Evolutionary conservation across 2,797 vertebrate genomes (phyloP).

Genomic region (Lacerta agilis): DNA sequence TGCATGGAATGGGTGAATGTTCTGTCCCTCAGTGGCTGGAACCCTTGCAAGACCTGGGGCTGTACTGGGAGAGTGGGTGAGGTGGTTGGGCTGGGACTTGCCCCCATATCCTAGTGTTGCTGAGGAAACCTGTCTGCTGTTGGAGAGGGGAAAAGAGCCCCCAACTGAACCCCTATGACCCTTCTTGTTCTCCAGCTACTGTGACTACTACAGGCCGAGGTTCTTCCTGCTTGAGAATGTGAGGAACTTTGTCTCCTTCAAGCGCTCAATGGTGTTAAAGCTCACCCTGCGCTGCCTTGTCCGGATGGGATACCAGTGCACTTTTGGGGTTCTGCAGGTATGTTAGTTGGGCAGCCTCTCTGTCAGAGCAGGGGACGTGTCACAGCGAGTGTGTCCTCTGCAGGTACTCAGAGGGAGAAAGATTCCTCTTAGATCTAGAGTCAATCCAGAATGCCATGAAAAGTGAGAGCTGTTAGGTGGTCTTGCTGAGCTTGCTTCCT

Average conservation of each 20-base stretch:
- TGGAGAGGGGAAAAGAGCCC: background rate
- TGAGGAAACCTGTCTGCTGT: background rate
- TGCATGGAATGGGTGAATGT: background rate
- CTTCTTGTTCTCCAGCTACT: slow-evolving; percentile 83
- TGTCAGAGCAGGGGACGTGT: background rate
- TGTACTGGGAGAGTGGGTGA: background rate
- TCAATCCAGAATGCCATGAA: background rate
- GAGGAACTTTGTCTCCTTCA: slow-evolving; percentile 97
- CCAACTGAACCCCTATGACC: background rate
- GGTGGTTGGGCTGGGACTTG: background rate
- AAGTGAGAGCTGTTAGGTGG: background rate
- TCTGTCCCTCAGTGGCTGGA: background rate
- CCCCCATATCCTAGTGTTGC: background rate
- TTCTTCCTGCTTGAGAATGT: slow-evolving; percentile 97
- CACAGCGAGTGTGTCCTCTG: background rate
- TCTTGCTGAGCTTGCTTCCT: background rate
- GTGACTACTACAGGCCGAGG: slow-evolving; percentile 95
- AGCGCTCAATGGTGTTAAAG: slow-evolving; percentile 96
- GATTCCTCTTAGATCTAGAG: background rate
- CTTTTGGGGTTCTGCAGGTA: slow-evolving; percentile 96
- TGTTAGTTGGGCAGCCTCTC: background rate
- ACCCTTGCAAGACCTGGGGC: background rate
- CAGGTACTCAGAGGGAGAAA: background rate
- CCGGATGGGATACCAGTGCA: slow-evolving; percentile 98
- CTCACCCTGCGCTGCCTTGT: slow-evolving; percentile 94